A percentile compares a stretch with the other conserved stretches of the same genome.
Conservation (phyloP, 64 coral and sea anemone species). For the Montipora cactus region DNA sequence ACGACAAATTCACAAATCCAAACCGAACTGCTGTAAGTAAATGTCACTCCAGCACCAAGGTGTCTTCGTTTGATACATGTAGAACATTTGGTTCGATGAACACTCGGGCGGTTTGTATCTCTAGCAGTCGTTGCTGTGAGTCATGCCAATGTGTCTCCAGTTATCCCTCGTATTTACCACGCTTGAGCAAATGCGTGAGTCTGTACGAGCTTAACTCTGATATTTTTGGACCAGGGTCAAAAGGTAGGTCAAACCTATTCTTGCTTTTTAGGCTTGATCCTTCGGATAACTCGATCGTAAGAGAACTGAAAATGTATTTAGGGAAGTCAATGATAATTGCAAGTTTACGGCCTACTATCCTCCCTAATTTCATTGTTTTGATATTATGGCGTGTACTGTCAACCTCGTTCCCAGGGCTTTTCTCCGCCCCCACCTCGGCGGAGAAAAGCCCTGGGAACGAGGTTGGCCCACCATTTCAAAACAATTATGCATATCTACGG, state of each 20-base stretch:
- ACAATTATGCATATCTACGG: too few relatives aligned
- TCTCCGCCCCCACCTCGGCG: too few relatives aligned
- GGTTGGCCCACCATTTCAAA: too few relatives aligned
- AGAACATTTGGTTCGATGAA: neutral
- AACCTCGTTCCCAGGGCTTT: too few relatives aligned
- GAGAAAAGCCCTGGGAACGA: too few relatives aligned
- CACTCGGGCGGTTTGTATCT: neutral
- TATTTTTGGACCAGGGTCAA: conserved; percentile 43
- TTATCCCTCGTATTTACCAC: neutral
- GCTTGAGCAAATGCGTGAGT: conserved; percentile 25
- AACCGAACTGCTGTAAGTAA: neutral
- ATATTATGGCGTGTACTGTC: too few relatives aligned
- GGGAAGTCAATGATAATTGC: too few relatives aligned
- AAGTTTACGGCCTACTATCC: too few relatives aligned
- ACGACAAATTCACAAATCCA: conserved; percentile 31
- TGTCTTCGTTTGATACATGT: neutral
- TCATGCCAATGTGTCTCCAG: neutral
- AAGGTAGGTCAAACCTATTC: neutral
- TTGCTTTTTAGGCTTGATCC: too few relatives aligned
- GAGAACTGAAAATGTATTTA: neutral
- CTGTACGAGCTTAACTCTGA: conserved; percentile 1
- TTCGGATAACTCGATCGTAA: neutral
- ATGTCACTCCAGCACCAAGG: neutral
- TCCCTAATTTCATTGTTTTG: too few relatives aligned
- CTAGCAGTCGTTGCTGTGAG: neutral